Conservation (phyloP, 2,797 vertebrate genomes). For the Platalea minor region DNA sequence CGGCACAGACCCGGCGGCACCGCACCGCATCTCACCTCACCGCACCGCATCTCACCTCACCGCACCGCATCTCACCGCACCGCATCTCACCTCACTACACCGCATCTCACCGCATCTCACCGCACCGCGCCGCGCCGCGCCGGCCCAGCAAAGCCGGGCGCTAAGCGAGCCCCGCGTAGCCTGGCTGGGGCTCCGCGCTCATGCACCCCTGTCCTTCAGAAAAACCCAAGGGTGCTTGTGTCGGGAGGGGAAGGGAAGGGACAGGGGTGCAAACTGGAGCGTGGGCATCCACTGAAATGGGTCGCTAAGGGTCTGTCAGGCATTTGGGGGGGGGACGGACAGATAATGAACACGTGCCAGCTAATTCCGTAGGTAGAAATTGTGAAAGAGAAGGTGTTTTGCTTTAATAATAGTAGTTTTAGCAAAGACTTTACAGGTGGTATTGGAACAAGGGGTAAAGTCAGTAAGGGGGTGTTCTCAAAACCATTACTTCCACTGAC, state of each 20-base stretch:
- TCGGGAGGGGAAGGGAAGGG: neutral
- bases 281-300: fast-evolving
- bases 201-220: fast-evolving
- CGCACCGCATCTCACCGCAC: no score
- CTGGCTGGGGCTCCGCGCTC: neutral
- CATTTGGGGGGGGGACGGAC: no score
- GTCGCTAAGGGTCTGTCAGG: neutral
- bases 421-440: neutral
- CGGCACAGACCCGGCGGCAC: no score
- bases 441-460: neutral
- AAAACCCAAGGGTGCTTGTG: fast-evolving
- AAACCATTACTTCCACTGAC: neutral
- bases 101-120: fast-evolving
- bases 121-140: neutral
- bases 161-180: neutral
- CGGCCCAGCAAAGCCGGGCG: neutral
- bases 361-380: neutral
- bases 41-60: no score
- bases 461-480: neutral
- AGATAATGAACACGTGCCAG: no score
- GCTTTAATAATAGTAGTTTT: neutral
- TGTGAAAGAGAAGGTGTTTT: neutral
- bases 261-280: fast-evolving
- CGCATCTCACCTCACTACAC: neutral
- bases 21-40: no score